phyloP scores from a whole-genome alignment of 2,113 vertebrate species.

The Spheniscus mendiculus region DNA sequence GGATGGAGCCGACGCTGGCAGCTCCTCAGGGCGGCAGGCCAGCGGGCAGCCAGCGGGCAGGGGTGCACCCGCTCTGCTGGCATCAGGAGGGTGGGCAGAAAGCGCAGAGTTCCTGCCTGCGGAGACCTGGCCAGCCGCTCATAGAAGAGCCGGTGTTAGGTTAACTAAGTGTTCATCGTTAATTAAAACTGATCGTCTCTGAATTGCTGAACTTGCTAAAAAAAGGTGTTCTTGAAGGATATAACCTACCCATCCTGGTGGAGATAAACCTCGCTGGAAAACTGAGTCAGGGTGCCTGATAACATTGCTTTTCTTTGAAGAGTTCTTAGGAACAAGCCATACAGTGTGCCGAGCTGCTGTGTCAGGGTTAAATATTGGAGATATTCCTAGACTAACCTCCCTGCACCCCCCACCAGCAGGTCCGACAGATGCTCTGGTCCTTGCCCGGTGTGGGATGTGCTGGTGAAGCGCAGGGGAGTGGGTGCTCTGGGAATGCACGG shows the following conservation, averaged over 20 bases:
- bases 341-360: neutral
- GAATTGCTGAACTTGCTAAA: neutral
- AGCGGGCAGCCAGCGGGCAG: neutral
- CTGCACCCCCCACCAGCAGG: neutral
- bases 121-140: neutral
- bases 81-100: rapidly evolving
- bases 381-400: neutral
- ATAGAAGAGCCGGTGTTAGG: too few relatives aligned
- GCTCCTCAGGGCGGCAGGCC: too few relatives aligned
- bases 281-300: too few relatives aligned
- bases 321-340: neutral
- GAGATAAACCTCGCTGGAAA: rapidly evolving
- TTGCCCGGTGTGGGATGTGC: rapidly evolving
- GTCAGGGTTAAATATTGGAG: too few relatives aligned
- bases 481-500: too few relatives aligned
- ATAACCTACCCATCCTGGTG: neutral
- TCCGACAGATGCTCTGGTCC: neutral
- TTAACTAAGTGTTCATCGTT: too few relatives aligned
- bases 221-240: neutral
- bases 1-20: rapidly evolving
- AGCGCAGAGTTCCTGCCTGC: neutral
- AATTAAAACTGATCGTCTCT: neutral
- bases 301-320: neutral
- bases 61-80: neutral
- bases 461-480: rapidly evolving